Evolutionary conservation across 2,797 vertebrate species (phyloP), one percentile per base, ranked within the genome.

Genomic region (Crocidura indochinensis): DNA sequence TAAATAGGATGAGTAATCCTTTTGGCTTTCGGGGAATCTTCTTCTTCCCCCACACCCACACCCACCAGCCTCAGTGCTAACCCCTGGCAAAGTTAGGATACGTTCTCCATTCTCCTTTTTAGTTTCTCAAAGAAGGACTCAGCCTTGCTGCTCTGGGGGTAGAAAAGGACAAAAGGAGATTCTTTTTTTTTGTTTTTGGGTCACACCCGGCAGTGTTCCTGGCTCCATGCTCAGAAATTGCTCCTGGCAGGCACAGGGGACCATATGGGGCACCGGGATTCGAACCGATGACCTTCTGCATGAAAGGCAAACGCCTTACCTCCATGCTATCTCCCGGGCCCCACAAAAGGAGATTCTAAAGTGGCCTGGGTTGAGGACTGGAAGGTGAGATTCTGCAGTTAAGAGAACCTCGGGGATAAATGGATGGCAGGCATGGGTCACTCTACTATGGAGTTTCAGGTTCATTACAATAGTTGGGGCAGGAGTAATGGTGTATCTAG

Each of bases 111-210:
- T 85, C n/a, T 22, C 51, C 8, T 79, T 1, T 15, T 1, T 65
- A 78, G 65, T 89, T 84, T 93, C 74, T 79, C 46, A 19, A 31
- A 75, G 46, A 71, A 74, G 26, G 44, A 79, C 46, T 9, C 65
- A 79, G 27, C 53, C 53, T 86, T 60, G 60, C 47, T 91, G 47
- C 68, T 38, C 27, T 26, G 60, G 60, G 60, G 29, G 2, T 56
- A 8, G 62, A 84, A 20, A 90, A 75, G 64, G 46, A 62, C 19
- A 80, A 71, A 80, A 72, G 65, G 9, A 87, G 19, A 11, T 64
- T 1, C 60, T 46, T n/a, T n/a, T n/a, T n/a, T n/a, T n/a, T n/a
- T n/a, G n/a, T n/a, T n/a, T n/a, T n/a, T n/a, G n/a, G n/a, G n/a
- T n/a, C n/a, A n/a, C n/a, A n/a, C n/a, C n/a, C n/a, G n/a, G n/a